Conservation (phyloP, 2,113 vertebrate genomes). For the Globicephala melas region DNA sequence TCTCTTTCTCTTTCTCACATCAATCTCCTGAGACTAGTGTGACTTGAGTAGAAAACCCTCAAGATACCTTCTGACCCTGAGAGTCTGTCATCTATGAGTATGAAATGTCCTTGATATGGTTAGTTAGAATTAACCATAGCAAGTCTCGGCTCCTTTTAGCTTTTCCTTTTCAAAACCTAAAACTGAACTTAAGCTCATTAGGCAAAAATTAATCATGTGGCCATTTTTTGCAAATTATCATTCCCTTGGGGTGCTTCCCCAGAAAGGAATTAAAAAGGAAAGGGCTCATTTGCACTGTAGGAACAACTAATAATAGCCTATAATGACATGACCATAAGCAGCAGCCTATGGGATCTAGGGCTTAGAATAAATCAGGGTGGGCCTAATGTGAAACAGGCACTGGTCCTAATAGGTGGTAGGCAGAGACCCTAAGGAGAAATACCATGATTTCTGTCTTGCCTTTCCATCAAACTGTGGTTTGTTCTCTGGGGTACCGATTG, state of each 20-base stretch:
- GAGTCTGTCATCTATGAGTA: background rate
- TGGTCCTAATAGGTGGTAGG: background rate
- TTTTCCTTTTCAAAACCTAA: background rate
- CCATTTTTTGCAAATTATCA: background rate
- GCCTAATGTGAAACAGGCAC: background rate
- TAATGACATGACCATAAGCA: constrained; percentile 13
- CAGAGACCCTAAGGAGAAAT: background rate
- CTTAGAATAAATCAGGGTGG: background rate
- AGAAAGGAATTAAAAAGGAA: background rate
- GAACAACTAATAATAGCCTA: background rate
- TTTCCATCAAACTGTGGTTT: background rate
- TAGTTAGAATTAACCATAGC: background rate
- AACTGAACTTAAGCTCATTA: constrained; percentile 35
- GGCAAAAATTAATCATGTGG: background rate
- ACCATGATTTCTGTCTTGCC: background rate
- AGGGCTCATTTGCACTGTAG: background rate
- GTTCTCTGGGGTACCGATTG: background rate
- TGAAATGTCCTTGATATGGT: background rate
- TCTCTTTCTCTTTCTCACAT: background rate
- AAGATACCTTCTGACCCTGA: background rate
- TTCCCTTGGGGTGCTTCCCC: background rate
- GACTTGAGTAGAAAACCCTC: background rate
- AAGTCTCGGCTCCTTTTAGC: background rate
- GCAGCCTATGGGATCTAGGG: background rate
- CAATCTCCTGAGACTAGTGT: background rate